Base-by-base conservation (phyloP, 2,797 vertebrate genomes). In the Neopelma chrysocephalum region DNA sequence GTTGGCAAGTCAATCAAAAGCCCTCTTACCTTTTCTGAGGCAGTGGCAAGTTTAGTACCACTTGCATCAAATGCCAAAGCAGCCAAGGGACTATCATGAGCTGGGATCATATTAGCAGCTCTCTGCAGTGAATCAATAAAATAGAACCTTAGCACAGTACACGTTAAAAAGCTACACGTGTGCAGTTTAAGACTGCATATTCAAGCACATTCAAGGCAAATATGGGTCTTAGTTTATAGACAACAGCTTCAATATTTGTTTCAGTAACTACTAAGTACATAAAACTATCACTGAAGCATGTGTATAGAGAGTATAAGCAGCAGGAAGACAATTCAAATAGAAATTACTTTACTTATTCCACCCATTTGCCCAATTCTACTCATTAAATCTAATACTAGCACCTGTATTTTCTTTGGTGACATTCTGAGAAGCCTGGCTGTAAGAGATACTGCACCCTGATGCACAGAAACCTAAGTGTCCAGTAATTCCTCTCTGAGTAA, bases 41-140 rank as follows among this genome's bases (percentile, higher is more conserved):
- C 99, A 6, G 99, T 99, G 95, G 99, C 99, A 56, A 99, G 98
- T 96, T 99, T 99, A 78, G 99, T 99, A 93, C 99, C 99, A 58
- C 98, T 99, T 34, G 99, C 98, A 21, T 99, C 99, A 58, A 99
- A 99, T 15, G 99, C 99, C 97, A 99, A 97, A 27, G 99, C 99
- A 20, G 99, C 99, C 97, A 99, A 97, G 22, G 99, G 99, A 96
- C 99, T 99, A 97, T 99, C 99, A 15, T 99, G 99, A 77, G 99
- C 99, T 20, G 99, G 99, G 97, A 99, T 99, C 99, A 99, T 99
- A 89, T 99, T 99, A 51, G 99, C 99, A 60, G 99, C 99, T 97
- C 99, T 98, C 99, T 99, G 97, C 32, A 96, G 21, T 6, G 29
- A 89, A 93, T 47, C 34, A 66, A 79, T 31, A 65, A 75, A 65